Percentiles rank a stretch among this genome's conserved stretches.
These are phyloP conservation scores for Trichechus manatus DNA, from an alignment of 2,113 vertebrate species.

Conservation along the genomic window DNA sequence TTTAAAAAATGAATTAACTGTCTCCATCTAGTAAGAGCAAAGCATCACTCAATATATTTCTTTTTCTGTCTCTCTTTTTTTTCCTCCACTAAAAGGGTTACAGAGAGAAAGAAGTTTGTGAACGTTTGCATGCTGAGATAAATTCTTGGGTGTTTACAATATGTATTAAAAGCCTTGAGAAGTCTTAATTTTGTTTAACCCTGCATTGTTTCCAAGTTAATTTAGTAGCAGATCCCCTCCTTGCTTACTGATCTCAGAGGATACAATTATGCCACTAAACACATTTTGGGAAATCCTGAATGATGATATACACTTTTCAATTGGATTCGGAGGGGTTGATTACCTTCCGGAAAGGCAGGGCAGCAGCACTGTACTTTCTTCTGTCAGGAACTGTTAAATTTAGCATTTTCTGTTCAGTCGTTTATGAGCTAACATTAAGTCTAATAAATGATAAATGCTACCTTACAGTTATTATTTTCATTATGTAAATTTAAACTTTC, in stretches of 20 bases:
- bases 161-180: not conserved
- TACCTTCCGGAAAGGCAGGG: not conserved
- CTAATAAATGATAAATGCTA: slow-evolving; percentile 39
- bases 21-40: not conserved
- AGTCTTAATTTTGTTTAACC: not conserved
- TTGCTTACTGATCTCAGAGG: not conserved
- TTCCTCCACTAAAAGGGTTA: not conserved
- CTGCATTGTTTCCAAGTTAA: not conserved
- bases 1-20: not conserved
- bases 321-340: not conserved
- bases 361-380: not conserved
- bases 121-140: not conserved
- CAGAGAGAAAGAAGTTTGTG: not conserved
- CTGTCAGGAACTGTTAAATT: not conserved
- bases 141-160: not conserved
- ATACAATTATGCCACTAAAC: not conserved
- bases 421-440: not conserved
- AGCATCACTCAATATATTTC: not conserved
- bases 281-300: not conserved
- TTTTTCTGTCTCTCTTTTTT: not conserved
- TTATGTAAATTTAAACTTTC: slow-evolving; percentile 6
- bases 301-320: not conserved
- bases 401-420: not conserved
- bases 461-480: slow-evolving; percentile 55
- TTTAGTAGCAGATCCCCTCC: not conserved